Evolutionary conservation across 2,797 vertebrate genomes (phyloP).

Genomic region (Sparus aurata): DNA sequence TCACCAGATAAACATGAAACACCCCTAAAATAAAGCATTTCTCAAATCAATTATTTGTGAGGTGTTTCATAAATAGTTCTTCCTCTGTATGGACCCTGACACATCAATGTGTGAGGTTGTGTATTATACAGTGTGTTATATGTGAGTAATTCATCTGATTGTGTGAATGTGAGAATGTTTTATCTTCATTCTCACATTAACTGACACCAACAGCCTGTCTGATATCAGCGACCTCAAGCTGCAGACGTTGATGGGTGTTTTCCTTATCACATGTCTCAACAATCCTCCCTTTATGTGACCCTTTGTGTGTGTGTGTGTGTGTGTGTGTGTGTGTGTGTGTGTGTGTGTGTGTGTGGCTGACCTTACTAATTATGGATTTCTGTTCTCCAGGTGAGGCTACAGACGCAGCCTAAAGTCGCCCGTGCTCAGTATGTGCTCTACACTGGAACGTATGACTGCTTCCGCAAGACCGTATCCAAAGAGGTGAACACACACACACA

Average conservation of each 20-base stretch:
- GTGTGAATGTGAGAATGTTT: background rate
- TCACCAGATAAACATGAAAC: too few relatives aligned
- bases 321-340: slow-evolving; percentile 17
- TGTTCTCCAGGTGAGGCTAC: slow-evolving; percentile 82
- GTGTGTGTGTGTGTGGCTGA: background rate
- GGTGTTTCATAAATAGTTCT: too few relatives aligned
- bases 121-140: background rate
- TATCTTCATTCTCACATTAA: background rate
- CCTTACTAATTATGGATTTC: background rate
- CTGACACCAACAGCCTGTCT: background rate
- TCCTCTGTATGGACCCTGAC: too few relatives aligned
- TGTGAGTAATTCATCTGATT: background rate
- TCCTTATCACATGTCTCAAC: slow-evolving; percentile 20
- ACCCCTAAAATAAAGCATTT: background rate
- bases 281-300: slow-evolving; percentile 3
- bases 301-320: slow-evolving; percentile 19
- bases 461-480: slow-evolving; percentile 84
- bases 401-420: slow-evolving; percentile 83
- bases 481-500: slow-evolving; percentile 74
- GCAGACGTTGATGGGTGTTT: slow-evolving; percentile 32
- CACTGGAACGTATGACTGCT: slow-evolving; percentile 84
- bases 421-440: slow-evolving; percentile 72
- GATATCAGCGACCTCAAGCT: slow-evolving; percentile 25
- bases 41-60: background rate
- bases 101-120: too few relatives aligned